Evolutionary conservation across 2,797 vertebrate species (phyloP), one percentile per base, ranked within the genome.

Genomic region (Oreochromis grahami): DNA sequence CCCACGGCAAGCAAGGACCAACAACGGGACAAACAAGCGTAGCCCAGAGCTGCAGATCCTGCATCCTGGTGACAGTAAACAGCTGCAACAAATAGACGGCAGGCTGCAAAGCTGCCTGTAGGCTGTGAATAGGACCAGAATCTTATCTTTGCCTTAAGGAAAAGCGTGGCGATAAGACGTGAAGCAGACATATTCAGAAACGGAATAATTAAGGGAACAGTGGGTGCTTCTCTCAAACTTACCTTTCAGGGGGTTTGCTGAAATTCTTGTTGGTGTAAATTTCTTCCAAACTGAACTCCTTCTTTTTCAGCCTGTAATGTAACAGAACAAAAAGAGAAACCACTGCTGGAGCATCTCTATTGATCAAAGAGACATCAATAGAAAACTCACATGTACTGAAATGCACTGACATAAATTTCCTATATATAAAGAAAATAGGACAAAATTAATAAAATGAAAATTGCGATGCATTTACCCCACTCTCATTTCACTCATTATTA

Each of bases 251-350:
- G 15, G 97, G 97, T 74, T 97, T 97, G 72, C 91, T 96, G 91
- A 97, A 98, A 90, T 98, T 98, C 92, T 98, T 97, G 84, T 98
- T 98, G 63, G 97, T 98, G 88, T 98, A 98, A 93, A 98, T 98
- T 93, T 98, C 98, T 88, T 98, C 98, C 93, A 98, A 91, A 82
- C 97, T 98, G 81, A 98, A 98, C 85, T 97, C 97, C 79, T 98
- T 98, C 95, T 98, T 98, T 87, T 98, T 97, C 86, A 97, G 89
- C 92, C 98, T 98, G 91, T 21, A n/a, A 65, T 56, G 60, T 45
- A 84, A 94, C 51, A 92, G 10, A 74, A 14, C 13, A 24, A 2
- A 19, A 34, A 77, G 6, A 77, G n/a, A 56, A 9, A 45, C 53
- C 21, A 76, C 2, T 3, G 48, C 26, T 48, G 12, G 6, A 29